These are phyloP conservation scores for Neoscelio sp. DNA, from an alignment of 2,888 invertebrate species.

Conservation along the genomic window DNA sequence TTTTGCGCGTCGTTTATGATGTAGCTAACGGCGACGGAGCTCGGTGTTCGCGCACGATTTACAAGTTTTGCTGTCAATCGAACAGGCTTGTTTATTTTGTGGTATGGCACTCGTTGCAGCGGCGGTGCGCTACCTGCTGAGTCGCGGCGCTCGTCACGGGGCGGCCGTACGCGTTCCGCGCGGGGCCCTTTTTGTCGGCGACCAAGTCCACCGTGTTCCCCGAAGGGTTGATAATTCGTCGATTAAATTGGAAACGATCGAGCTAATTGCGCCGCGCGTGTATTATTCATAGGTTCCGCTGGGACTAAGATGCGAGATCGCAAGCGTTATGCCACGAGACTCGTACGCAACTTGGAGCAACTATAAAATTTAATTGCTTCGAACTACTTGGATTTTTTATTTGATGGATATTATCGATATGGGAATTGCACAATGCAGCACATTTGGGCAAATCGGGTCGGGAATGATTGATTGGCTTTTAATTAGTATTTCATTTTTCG, in stretches of 20 bases:
- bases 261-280: conserved; percentile 81
- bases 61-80: conserved; percentile 63
- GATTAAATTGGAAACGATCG: conserved; percentile 82
- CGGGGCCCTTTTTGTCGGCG: conserved; percentile 71
- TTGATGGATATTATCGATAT: conserved; percentile 5
- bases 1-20: conserved; percentile 49
- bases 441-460: conserved; percentile 5
- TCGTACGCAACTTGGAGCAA: neutral
- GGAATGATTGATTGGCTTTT: conserved; percentile 10
- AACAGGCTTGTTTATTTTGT: conserved; percentile 50
- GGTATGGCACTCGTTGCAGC: conserved; percentile 12
- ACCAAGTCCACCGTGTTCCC: conserved; percentile 75
- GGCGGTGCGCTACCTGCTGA: conserved; percentile 64
- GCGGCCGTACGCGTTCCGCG: conserved; percentile 37
- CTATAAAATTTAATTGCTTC: conserved; percentile 46
- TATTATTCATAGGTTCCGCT: conserved; percentile 80
- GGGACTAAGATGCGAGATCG: conserved; percentile 23
- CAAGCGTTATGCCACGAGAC: conserved; percentile 11
- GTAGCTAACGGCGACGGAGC: conserved; percentile 59
- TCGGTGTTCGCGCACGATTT: conserved; percentile 57
- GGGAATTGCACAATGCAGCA: conserved; percentile 28
- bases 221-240: conserved; percentile 82
- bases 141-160: conserved; percentile 20
- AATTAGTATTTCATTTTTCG: no score
- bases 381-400: conserved; percentile 22